Percentiles rank a stretch among this genome's conserved stretches.
These are phyloP conservation scores for Gopherus flavomarginatus DNA, from an alignment of 2,113 vertebrate genomes.

Conservation along the genomic window DNA sequence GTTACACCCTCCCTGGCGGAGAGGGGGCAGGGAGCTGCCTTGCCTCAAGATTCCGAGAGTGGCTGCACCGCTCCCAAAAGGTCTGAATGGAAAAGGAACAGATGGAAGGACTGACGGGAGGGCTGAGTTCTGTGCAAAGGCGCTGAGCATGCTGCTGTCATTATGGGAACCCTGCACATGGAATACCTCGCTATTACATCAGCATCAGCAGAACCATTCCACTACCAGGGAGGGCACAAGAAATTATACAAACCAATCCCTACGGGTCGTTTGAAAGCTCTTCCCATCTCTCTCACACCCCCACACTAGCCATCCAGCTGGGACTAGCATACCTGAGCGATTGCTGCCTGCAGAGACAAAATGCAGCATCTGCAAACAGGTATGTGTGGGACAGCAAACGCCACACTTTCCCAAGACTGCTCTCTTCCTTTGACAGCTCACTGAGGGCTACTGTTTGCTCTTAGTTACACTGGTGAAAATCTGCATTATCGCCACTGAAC, in stretches of 20 bases:
- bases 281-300: not conserved
- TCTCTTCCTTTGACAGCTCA: not conserved
- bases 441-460: not conserved
- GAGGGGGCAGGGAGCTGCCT: not conserved
- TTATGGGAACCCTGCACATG: not conserved
- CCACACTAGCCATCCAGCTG: not conserved
- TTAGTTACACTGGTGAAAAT: too few relatives aligned
- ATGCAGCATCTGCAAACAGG: not conserved
- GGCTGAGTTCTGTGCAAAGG: not conserved
- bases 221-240: not conserved
- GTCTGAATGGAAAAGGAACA: not conserved
- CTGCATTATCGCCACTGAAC: too few relatives aligned
- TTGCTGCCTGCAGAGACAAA: not conserved
- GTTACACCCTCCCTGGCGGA: not conserved
- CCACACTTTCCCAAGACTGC: not conserved
- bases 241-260: not conserved
- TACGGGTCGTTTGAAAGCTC: not conserved
- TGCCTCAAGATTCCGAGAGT: not conserved
- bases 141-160: not conserved
- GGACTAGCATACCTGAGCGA: not conserved
- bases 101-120: not conserved
- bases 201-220: not conserved
- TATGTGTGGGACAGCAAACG: not conserved
- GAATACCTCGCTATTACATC: not conserved
- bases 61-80: not conserved